Base-by-base conservation (phyloP, 2,113 vertebrate genomes). In the Microtus richardsoni region DNA sequence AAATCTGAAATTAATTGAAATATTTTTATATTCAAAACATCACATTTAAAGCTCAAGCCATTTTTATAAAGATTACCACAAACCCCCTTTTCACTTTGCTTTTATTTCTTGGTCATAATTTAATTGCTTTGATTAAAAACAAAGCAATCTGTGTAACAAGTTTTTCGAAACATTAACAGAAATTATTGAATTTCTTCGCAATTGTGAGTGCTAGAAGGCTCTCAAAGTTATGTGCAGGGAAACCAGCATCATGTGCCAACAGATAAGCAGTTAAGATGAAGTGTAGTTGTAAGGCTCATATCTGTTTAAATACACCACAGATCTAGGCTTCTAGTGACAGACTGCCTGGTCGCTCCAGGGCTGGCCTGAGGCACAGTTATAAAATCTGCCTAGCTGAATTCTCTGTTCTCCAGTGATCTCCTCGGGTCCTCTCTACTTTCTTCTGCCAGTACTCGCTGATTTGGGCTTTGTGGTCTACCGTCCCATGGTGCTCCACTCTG, bases 321-420 rank as follows among this genome's bases (percentile, higher is more conserved):
- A 96, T 94, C 88, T 82, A 87, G 16, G 77, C 91, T 95, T 88
- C 80, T 70, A 92, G 70, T 82, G 77, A 92, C 77, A 92, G 92
- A 88, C 54, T 92, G 5, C 24, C 64, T 60, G 33, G 80, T 88
- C 71, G 62, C 93, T 94, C 24, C 30, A 73, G 91, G 96, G 68
- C 33, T 91, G 60, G 62, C 93, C 90, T 54, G n/a, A 96, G 95
- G 96, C 88, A 84, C 87, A 92, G 91, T 60, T 80, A 44, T 91
- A 94, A 94, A 96, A 92, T 85, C 77, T 87, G 83, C 5, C 0
- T 94, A 89, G 85, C 47, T 91, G 91, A 92, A 91, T 92, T 94
- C 62, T 89, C 0, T 68, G 7, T 92, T 96, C 49, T 92, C 24
- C 17, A 39, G 1, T 14, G 49, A 52, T 83, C 5, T 93, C 36